Evolutionary conservation across 1,140 invertebrate species (phyloP).

Genomic region (Leucophenga varia): DNA sequence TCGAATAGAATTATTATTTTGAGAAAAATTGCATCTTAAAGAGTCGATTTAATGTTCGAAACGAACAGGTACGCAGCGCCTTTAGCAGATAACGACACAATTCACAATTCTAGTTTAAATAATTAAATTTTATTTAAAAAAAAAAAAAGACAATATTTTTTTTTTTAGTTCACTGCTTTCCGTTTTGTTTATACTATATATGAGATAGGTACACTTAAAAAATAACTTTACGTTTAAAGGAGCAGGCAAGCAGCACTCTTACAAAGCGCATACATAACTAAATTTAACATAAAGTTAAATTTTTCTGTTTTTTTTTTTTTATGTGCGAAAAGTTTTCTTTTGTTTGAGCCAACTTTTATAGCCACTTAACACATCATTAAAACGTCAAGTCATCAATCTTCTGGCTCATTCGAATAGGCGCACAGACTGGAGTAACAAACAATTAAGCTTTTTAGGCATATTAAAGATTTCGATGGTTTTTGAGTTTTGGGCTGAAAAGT

Average conservation of each 20-base stretch:
- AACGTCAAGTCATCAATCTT: constrained; percentile 57
- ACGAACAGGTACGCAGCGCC: constrained; percentile 36
- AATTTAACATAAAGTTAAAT: too few species aligned
- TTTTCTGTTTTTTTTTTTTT: neutral
- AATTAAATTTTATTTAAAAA: neutral
- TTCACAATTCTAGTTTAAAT: neutral
- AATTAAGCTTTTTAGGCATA: too few species aligned
- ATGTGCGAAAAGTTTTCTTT: neutral
- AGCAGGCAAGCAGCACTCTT: constrained; percentile 44
- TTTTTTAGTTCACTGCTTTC: too few species aligned
- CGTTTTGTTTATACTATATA: too few species aligned
- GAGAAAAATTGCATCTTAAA: constrained; percentile 55
- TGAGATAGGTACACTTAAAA: too few species aligned
- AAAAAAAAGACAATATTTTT: neutral
- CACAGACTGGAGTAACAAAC: too few species aligned
- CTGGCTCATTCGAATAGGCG: constrained; percentile 53
- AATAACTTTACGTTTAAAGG: constrained; percentile 35
- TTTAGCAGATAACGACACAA: neutral
- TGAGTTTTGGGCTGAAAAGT: too few species aligned
- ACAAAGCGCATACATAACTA: too few species aligned
- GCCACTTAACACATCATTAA: constrained; percentile 53
- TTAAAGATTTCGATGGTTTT: too few species aligned
- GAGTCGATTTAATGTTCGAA: constrained; percentile 48
- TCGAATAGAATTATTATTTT: too few species aligned
- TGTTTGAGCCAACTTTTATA: constrained; percentile 24